A percentile compares a stretch with the other conserved stretches of the same genome.
Evolutionary conservation across 2,113 vertebrate species (phyloP).

Genomic region (Recurvirostra avosetta): DNA sequence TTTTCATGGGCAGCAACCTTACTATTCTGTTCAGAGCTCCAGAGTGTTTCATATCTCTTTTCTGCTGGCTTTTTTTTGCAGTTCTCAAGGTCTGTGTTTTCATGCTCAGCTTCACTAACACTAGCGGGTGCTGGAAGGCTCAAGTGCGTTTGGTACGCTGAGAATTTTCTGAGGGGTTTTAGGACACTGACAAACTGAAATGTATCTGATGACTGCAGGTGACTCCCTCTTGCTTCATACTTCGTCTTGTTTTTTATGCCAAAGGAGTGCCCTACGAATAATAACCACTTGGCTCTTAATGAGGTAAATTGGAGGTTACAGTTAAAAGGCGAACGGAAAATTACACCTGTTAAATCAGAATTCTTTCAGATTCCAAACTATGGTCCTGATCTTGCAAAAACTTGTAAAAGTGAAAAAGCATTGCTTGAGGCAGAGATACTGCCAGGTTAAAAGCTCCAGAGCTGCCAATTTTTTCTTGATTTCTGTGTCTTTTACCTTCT

Average conservation of each 20-base stretch:
- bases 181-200: not conserved
- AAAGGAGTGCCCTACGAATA: not conserved
- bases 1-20: not conserved
- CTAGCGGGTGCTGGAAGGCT: not conserved
- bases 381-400: not conserved
- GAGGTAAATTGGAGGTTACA: not conserved
- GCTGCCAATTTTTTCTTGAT: not conserved
- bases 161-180: not conserved
- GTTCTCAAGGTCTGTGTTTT: not conserved
- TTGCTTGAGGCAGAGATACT: not conserved
- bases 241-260: not conserved
- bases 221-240: not conserved
- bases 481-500: not conserved
- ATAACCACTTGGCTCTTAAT: not conserved
- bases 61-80: not conserved
- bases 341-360: not conserved
- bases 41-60: not conserved
- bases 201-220: not conserved
- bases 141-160: accelerated
- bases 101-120: not conserved
- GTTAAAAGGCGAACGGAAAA: not conserved
- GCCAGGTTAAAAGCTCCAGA: not conserved
- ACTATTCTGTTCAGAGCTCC: not conserved
- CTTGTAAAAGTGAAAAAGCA: not conserved
- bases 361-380: not conserved